phyloP scores from a whole-genome alignment of 2,113 vertebrate genomes.

The Onychostoma macrolepis region DNA sequence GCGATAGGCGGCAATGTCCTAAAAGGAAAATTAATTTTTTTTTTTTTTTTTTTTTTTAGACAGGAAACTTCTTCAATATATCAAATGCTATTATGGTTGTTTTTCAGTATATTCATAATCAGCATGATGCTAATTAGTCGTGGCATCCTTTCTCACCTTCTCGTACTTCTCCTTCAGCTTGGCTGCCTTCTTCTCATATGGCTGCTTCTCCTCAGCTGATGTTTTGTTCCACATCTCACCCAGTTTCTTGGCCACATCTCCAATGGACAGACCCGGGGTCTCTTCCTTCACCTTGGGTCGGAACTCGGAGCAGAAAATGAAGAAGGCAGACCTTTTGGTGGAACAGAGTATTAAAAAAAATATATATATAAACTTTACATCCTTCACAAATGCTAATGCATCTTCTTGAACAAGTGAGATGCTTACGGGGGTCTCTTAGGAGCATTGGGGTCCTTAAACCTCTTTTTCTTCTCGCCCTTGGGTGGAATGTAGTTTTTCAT shows the following conservation, averaged over 20 bases:
- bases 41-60: not conserved
- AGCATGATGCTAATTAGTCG: not conserved
- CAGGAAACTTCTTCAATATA: not conserved
- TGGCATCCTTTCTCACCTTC: constrained; percentile 79
- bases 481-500: constrained; percentile 95
- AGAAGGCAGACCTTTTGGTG: constrained; percentile 90
- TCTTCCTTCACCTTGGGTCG: constrained; percentile 97
- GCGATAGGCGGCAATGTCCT: constrained; percentile 96
- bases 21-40: not conserved
- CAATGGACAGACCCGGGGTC: constrained; percentile 88
- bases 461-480: constrained; percentile 91
- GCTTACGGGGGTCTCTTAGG: constrained; percentile 99
- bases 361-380: not conserved
- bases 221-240: constrained; percentile 98
- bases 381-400: not conserved
- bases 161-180: constrained; percentile 99
- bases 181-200: constrained; percentile 94
- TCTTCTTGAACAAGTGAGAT: not conserved
- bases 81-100: too few relatives aligned
- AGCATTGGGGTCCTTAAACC: constrained; percentile 97
- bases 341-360: not conserved
- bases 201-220: constrained; percentile 89
- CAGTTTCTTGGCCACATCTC: constrained; percentile 93
- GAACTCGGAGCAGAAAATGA: constrained; percentile 96
- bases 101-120: too few relatives aligned